phyloP scores from a whole-genome alignment of 2,888 invertebrate genomes.

The Nephrotoma flavescens region DNA sequence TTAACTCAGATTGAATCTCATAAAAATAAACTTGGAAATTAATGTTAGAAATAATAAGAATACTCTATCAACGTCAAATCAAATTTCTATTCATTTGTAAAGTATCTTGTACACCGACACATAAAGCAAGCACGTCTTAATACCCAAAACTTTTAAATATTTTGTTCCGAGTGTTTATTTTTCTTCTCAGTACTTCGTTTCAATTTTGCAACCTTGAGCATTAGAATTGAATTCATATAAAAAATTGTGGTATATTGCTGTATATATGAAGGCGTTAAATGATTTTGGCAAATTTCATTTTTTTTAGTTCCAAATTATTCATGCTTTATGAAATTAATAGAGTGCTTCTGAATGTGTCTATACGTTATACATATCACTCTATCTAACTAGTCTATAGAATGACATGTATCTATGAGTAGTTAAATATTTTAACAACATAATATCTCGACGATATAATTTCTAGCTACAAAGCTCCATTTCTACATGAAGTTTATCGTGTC shows the following conservation, averaged over 20 bases:
- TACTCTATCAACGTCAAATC: not conserved
- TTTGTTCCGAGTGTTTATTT: no score
- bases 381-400: not conserved
- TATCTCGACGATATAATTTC: not conserved
- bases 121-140: not conserved
- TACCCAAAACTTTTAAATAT: not conserved
- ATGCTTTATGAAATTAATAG: not conserved
- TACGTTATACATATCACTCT: not conserved
- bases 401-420: not conserved
- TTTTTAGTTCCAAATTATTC: not conserved
- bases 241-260: not conserved
- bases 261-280: not conserved
- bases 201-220: not conserved
- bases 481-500: not conserved
- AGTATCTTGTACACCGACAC: not conserved
- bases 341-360: not conserved
- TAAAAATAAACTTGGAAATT: not conserved
- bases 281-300: not conserved
- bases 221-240: not conserved
- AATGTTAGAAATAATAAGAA: not conserved
- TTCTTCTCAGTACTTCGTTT: no score
- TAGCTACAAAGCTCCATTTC: not conserved
- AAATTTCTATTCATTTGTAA: not conserved
- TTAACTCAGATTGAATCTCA: not conserved
- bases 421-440: not conserved